Base-by-base conservation (phyloP, 2,113 vertebrate species). In the Clarias magur region DNA sequence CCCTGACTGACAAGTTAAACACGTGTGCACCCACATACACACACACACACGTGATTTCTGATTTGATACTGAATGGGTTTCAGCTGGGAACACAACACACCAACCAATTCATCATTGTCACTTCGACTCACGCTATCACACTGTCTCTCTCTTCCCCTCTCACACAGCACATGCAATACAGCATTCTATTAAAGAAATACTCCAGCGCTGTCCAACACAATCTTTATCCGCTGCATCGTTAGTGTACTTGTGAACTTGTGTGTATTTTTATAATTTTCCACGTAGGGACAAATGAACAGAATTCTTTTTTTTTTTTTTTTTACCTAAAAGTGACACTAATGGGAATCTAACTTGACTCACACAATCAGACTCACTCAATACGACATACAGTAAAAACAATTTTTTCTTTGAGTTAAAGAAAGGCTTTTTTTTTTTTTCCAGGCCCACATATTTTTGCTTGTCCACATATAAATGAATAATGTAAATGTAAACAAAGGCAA, bases 51-150 rank as follows among this genome's bases (percentile, higher is more conserved):
- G 19, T 16, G 19, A 79, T n/a, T 30, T 79, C n/a, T 56, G 30
- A 11, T 59, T 27, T 34, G 54, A 34, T 80, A 59, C 10, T 59
- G 21, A 34, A 80, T 80, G 54, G 17, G 27, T 80, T 80, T 80
- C 78, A 59, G 54, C 27, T 80, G n/a, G 59, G 54, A 80, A 59
- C n/a, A 59, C 78, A 57, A 21, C 54, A 59, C 54, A n/a, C n/a
- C n/a, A n/a, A 59, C 54, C 53, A 73, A 73, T 85, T 85, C 30
- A 85, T 85, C 68, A 38, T 38, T 85, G 83, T 76, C 81, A 82
- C 23, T 34, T 79, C 27, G 16, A 59, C 54, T 79, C 53, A 79
- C 54, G n/a, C 76, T 56, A 57, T 79, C 15, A 17, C 75, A 56
- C 48, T n/a, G 56, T 79, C 54, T 19, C 7, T 80, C 1, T 80